phyloP scores from a whole-genome alignment of 1,140 invertebrate genomes.

The Drosophila funebris region DNA sequence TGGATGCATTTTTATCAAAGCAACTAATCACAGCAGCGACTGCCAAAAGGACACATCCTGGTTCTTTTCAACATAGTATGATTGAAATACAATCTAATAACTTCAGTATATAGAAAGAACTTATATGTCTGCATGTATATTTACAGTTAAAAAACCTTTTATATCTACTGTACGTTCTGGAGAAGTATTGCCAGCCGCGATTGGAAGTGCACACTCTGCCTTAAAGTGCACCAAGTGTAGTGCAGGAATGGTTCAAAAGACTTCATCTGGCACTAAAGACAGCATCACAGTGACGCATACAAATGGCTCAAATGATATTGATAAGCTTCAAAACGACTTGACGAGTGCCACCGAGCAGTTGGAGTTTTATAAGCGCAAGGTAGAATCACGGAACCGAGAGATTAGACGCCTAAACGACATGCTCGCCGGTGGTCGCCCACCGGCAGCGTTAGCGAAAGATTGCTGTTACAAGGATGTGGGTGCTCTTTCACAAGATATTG shows the following conservation, averaged over 20 bases:
- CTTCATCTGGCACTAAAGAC: constrained; percentile 45
- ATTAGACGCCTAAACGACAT: constrained; percentile 86
- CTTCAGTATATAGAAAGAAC: neutral
- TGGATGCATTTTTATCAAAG: constrained; percentile 59
- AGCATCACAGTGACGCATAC: constrained; percentile 50
- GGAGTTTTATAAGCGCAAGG: constrained; percentile 68
- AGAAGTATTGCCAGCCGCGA: constrained; percentile 49
- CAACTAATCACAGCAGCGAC: constrained; percentile 43
- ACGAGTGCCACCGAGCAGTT: constrained; percentile 56
- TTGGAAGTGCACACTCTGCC: neutral
- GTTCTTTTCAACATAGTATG: constrained; percentile 23
- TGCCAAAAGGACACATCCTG: constrained; percentile 28
- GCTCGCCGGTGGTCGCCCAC: constrained; percentile 85
- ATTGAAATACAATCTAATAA: neutral
- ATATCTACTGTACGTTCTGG: constrained; percentile 76
- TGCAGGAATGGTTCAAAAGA: constrained; percentile 60
- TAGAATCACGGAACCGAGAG: constrained; percentile 85
- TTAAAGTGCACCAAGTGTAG: constrained; percentile 77
- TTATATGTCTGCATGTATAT: neutral
- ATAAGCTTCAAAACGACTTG: constrained; percentile 66
- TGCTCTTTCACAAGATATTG: constrained; percentile 84
- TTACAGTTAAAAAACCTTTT: constrained; percentile 77
- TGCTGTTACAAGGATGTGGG: constrained; percentile 85
- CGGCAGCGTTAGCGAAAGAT: constrained; percentile 85
- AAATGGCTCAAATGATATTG: constrained; percentile 54